Conservation (phyloP, 2,797 vertebrate species). For the Cirrhinus mrigala region DNA sequence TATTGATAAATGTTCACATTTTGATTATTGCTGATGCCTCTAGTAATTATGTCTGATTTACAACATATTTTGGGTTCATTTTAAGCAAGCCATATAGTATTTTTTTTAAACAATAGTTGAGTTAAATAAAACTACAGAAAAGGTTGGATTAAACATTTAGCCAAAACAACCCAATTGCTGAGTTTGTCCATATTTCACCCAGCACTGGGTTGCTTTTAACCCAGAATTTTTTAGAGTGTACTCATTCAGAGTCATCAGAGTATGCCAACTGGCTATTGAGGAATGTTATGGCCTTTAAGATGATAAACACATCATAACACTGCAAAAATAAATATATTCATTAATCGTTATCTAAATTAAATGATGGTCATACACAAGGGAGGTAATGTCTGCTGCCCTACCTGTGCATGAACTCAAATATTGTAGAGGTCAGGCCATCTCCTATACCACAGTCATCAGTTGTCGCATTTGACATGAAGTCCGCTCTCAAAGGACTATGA, state of each 20-base stretch:
- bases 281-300: neutral
- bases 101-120: too few relatives aligned
- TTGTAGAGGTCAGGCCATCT: slow-evolving; percentile 38
- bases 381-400: slow-evolving; percentile 22
- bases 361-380: slow-evolving; percentile 13
- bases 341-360: neutral
- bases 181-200: too few relatives aligned
- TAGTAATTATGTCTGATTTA: too few relatives aligned
- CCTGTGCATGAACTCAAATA: slow-evolving; percentile 52
- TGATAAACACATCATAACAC: slow-evolving; percentile 27
- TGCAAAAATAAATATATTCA: slow-evolving; percentile 1
- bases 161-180: too few relatives aligned
- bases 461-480: slow-evolving; percentile 29
- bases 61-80: too few relatives aligned
- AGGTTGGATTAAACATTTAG: too few relatives aligned
- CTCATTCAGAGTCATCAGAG: neutral
- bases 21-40: too few relatives aligned
- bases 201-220: too few relatives aligned
- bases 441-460: slow-evolving; percentile 43
- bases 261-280: neutral
- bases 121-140: too few relatives aligned
- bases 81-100: too few relatives aligned
- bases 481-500: slow-evolving; percentile 37
- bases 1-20: too few relatives aligned
- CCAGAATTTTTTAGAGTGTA: too few relatives aligned